These are phyloP conservation scores for Acanthis flammea DNA, from an alignment of 2,797 vertebrate genomes.

Conservation along the genomic window DNA sequence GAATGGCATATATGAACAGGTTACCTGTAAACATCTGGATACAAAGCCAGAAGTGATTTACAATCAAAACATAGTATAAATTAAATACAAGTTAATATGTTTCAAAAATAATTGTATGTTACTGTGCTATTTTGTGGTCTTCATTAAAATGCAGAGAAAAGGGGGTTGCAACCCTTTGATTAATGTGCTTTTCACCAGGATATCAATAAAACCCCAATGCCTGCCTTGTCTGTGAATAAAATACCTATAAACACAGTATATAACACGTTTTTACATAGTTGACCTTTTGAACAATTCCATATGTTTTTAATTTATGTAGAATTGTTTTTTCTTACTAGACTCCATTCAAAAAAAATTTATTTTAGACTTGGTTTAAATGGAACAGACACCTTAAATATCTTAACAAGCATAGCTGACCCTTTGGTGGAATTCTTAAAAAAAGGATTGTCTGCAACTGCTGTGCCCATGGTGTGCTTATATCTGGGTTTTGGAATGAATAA, in stretches of 20 bases:
- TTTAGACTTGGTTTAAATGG: conserved; percentile 66
- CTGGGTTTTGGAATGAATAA: neutral
- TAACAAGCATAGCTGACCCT: conserved; percentile 67
- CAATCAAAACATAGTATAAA: neutral
- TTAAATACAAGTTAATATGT: neutral
- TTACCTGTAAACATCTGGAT: neutral
- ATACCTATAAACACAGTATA: conserved; percentile 66
- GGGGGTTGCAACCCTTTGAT: neutral
- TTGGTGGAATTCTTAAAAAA: conserved; percentile 43
- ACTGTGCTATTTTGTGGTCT: neutral
- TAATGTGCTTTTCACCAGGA: conserved; percentile 30
- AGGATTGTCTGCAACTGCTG: conserved; percentile 6
- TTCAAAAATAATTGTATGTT: neutral
- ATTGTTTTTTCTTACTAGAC: conserved; percentile 64
- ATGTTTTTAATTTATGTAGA: conserved; percentile 72
- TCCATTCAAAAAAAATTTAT: conserved; percentile 27
- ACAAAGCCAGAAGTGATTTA: neutral
- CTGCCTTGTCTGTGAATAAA: conserved; percentile 60
- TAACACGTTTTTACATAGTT: conserved; percentile 68
- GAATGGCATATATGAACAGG: neutral
- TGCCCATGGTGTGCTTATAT: conserved; percentile 3
- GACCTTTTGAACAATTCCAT: conserved; percentile 68
- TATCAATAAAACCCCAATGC: conserved; percentile 53
- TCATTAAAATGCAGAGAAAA: neutral
- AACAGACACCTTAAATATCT: conserved; percentile 72